Evolutionary conservation across 2,113 vertebrate species (phyloP).

Genomic region (Polypterus senegalus): DNA sequence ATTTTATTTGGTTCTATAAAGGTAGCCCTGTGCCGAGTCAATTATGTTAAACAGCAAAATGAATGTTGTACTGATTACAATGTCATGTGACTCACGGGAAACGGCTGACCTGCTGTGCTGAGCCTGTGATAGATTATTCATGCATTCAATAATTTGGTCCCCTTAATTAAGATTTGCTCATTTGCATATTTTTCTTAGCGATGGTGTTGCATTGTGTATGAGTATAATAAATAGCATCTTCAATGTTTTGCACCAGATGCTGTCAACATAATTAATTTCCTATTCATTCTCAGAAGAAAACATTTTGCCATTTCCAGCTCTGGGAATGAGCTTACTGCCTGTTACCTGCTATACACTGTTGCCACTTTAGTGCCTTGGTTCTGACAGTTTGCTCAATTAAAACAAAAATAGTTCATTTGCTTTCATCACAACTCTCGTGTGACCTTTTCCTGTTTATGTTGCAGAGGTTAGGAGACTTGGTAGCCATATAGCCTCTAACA

Average conservation of each 20-base stretch:
- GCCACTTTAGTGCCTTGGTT: conserved; percentile 8
- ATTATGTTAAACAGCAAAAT: conserved; percentile 25
- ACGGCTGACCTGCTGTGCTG: conserved; percentile 31
- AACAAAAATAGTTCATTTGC: not conserved
- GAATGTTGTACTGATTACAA: conserved; percentile 34
- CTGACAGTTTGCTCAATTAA: conserved; percentile 7
- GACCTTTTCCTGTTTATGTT: too few species aligned
- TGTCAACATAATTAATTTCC: conserved; percentile 45
- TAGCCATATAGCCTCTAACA: too few species aligned
- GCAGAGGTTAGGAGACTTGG: too few species aligned
- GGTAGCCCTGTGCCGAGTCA: conserved; percentile 22
- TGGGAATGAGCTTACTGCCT: conserved; percentile 3
- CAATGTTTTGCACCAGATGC: conserved; percentile 31
- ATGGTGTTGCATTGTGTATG: conserved; percentile 26
- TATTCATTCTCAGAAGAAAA: conserved; percentile 24
- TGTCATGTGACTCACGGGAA: conserved; percentile 31
- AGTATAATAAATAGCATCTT: conserved; percentile 38
- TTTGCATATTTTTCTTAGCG: conserved; percentile 37
- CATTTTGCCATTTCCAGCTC: conserved; percentile 19
- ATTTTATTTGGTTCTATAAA: conserved; percentile 23
- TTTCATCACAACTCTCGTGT: too few species aligned
- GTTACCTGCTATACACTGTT: conserved; percentile 11
- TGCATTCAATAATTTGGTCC: conserved; percentile 40
- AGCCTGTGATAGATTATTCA: conserved; percentile 46
- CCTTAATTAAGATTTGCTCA: conserved; percentile 47